Evolutionary conservation across 1,140 invertebrate species (phyloP), one percentile per base, ranked within the genome.

Genomic region (Apolygus lucorum): DNA sequence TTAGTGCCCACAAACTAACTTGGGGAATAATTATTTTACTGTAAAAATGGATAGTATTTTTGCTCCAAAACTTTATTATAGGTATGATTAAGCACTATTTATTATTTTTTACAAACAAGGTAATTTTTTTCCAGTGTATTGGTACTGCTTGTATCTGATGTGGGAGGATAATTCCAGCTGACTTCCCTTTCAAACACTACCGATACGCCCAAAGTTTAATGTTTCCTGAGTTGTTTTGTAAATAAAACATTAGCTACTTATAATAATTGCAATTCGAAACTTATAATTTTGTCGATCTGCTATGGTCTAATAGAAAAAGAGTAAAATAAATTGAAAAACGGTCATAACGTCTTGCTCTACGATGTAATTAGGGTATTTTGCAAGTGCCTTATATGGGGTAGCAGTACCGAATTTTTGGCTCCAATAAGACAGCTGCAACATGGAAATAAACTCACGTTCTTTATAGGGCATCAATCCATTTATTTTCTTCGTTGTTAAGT

Each of bases 351-450:
- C 4, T 8, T 17, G 34, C 4, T 59, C 54, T 59, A 59, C 64
- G 64, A 28, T 29, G 29, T 27, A 34, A 29, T 66, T 66, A 66
- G 64, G 64, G 64, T 66, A 66, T 66, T 29, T 70, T 70, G 69
- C 69, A 70, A 70, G 69, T 70, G 69, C 69, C 69, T 70, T 70
- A 70, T 70, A 54, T 67, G 69, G 65, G 69, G 69, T 70, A 70
- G 69, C 64, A 67, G 64, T 67, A 34, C 34, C 54, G 42, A 29
- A 70, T 59, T 70, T 70, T 70, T 64, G 29, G 52, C 69, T 70
- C 69, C 69, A 70, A 67, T 70, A 70, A 70, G 69, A 70, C 69
- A 70, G 52, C 63, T 70, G 69, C 69, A 70, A 70, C 49, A 28
- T 2, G 11, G 8, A 22, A 8, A 42, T 68, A 28, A 29, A 62